A percentile compares a stretch with the other conserved stretches of the same genome.
Conservation (phyloP, 2,888 invertebrate genomes). For the Chesias legatella region DNA sequence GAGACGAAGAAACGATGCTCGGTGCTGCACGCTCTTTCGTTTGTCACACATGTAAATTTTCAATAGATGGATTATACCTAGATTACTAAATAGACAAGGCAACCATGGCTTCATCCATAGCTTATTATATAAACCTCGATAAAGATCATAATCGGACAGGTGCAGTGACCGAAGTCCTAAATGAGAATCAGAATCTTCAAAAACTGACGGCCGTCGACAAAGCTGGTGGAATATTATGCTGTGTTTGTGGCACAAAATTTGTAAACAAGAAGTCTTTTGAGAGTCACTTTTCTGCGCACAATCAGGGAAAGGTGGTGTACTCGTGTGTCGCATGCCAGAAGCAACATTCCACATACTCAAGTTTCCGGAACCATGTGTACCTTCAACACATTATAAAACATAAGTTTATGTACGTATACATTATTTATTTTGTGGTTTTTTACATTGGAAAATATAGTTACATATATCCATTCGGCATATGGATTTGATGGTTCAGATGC, state of each 20-base stretch:
- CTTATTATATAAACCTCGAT: conserved; percentile 16
- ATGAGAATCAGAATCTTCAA: conserved; percentile 18
- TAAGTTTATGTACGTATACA: conserved; percentile 71
- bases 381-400: conserved; percentile 75
- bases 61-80: conserved; percentile 69
- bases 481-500: no score
- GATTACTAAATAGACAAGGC: conserved; percentile 31
- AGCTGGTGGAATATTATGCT: conserved; percentile 79
- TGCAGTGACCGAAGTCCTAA: conserved; percentile 16
- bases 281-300: conserved; percentile 70
- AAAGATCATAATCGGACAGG: conserved; percentile 10
- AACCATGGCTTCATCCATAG: conserved; percentile 50
- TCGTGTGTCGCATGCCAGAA: conserved; percentile 80
- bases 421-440: conserved; percentile 3
- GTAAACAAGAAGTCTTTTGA: conserved; percentile 77
- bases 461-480: no score
- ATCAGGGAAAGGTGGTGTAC: conserved; percentile 60
- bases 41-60: conserved; percentile 49
- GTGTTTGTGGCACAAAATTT: conserved; percentile 74
- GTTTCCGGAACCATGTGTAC: conserved; percentile 82
- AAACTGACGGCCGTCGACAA: conserved; percentile 64
- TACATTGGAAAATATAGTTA: background rate
- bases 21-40: conserved; percentile 52
- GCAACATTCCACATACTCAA: conserved; percentile 75
- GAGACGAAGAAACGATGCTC: conserved; percentile 49